These are phyloP conservation scores for Sylvia borin DNA, from an alignment of 2,797 vertebrate species.

Conservation along the genomic window DNA sequence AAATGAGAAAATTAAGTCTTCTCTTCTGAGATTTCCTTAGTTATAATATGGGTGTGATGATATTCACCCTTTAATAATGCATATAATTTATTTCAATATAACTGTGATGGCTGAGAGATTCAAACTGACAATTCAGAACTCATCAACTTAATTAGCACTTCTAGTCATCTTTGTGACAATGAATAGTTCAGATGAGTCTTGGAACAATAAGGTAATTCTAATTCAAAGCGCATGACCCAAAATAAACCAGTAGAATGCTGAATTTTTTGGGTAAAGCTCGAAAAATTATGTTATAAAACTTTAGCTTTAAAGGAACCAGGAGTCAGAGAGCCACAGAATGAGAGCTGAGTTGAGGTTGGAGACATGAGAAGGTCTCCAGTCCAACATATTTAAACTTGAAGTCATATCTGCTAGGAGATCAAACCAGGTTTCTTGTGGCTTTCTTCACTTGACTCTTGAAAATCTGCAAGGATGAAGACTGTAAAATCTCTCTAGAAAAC, in stretches of 20 bases:
- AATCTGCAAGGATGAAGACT: not conserved
- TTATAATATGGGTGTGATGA: conserved; percentile 15
- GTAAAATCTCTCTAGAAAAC: not conserved
- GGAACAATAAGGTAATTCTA: conserved; percentile 5
- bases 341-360: not conserved
- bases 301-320: not conserved
- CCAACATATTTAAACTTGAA: not conserved
- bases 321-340: not conserved
- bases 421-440: not conserved
- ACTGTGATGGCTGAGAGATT: not conserved
- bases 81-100: conserved; percentile 56
- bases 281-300: not conserved
- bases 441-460: not conserved
- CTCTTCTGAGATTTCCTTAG: conserved; percentile 38
- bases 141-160: conserved; percentile 42
- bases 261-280: not conserved
- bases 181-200: not conserved
- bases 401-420: not conserved
- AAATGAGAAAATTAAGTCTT: conserved; percentile 67
- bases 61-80: conserved; percentile 31
- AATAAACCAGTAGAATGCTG: not conserved
- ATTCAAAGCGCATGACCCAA: conserved; percentile 14
- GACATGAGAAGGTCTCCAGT: not conserved
- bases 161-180: not conserved
- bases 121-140: not conserved